Evolutionary conservation across 2,113 vertebrate species (phyloP).

Genomic region (Sinosuthora webbiana): DNA sequence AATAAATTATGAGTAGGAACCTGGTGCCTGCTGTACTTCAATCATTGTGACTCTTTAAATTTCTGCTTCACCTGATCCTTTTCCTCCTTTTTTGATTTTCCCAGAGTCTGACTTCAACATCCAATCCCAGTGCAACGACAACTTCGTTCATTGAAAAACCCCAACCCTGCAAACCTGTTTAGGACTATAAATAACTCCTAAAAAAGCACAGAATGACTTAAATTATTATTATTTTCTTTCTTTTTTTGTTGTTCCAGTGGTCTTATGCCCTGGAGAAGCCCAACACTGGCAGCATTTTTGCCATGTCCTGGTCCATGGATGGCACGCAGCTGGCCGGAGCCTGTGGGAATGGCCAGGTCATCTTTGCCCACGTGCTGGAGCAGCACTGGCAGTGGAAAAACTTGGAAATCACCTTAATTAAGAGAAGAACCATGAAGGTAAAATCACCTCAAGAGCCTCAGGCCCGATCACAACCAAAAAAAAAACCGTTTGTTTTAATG

Average conservation of each 20-base stretch:
- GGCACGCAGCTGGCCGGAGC: slow-evolving; percentile 93
- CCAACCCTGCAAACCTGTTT: accelerated
- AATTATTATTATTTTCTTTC: not conserved
- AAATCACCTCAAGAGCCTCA: not conserved
- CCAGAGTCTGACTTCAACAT: not conserved
- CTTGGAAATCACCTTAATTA: slow-evolving; percentile 88
- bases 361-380: slow-evolving; percentile 94
- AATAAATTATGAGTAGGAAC: not conserved
- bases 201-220: accelerated
- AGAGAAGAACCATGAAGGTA: slow-evolving; percentile 96
- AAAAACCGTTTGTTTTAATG: no score
- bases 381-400: slow-evolving; percentile 96
- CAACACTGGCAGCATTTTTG: slow-evolving; percentile 90
- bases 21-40: not conserved
- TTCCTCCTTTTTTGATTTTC: not conserved
- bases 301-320: slow-evolving; percentile 89
- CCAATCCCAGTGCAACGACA: not conserved
- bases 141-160: not conserved
- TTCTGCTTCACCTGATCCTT: not conserved
- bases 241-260: slow-evolving; percentile 78
- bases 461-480: not conserved
- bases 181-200: not conserved
- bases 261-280: slow-evolving; percentile 95
- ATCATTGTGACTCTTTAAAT: accelerated
- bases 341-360: slow-evolving; percentile 92